These are phyloP conservation scores for Acholoe squamosa DNA, from an alignment of 2,888 invertebrate species.

Conservation along the genomic window DNA sequence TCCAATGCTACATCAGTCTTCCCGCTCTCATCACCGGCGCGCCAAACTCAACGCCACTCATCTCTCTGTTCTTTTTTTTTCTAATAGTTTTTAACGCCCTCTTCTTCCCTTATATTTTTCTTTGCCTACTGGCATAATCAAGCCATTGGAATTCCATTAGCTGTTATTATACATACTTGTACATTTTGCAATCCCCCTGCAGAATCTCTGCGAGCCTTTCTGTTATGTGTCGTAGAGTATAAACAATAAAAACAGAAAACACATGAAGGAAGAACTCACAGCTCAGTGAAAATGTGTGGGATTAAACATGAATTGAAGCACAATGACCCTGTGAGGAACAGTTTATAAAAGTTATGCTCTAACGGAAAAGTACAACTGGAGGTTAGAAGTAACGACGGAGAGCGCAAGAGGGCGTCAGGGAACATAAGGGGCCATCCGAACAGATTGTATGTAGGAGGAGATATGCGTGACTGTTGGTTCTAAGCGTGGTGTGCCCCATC, in stretches of 20 bases:
- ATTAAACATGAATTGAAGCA: no score
- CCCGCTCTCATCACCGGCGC: slow-evolving; percentile 5
- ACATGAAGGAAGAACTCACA: no score
- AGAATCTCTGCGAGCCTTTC: no score
- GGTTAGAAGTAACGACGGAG: neutral
- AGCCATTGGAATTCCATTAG: no score
- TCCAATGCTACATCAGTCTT: neutral
- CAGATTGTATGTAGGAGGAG: no score
- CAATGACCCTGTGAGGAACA: neutral
- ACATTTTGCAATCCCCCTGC: no score
- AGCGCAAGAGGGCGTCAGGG: slow-evolving; percentile 39
- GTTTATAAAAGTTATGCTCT: neutral
- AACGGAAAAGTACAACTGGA: neutral
- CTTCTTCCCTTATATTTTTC: neutral
- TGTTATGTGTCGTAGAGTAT: no score
- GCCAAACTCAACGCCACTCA: neutral
- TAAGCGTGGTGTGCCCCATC: neutral
- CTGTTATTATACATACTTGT: no score
- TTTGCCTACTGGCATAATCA: neutral
- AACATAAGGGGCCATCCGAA: neutral
- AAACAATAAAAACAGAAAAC: no score
- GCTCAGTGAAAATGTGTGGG: no score
- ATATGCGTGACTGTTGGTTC: neutral
- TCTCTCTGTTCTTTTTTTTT: no score
- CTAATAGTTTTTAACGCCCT: no score